phyloP scores from a whole-genome alignment of 1,140 invertebrate species.

The Chelonus insularis region DNA sequence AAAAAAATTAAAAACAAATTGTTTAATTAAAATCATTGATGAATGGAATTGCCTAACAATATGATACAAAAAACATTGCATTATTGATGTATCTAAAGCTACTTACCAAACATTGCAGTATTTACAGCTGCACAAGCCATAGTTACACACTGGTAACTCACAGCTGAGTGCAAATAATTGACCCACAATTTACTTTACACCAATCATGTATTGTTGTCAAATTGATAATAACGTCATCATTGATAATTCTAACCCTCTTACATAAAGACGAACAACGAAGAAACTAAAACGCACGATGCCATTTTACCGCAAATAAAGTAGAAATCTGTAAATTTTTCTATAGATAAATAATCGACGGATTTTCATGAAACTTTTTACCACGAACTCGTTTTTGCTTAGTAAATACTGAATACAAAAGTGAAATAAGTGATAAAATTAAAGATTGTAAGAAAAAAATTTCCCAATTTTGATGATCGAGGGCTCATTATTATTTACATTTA shows the following conservation, averaged over 20 bases:
- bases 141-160: slow-evolving; percentile 34
- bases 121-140: slow-evolving; percentile 28
- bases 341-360: too few species aligned
- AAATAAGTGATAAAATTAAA: too few species aligned
- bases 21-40: neutral
- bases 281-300: too few species aligned
- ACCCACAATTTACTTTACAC: slow-evolving; percentile 26
- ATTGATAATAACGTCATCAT: neutral
- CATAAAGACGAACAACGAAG: too few species aligned
- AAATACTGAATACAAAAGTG: too few species aligned
- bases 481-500: too few species aligned
- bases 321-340: too few species aligned
- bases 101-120: slow-evolving; percentile 26
- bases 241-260: neutral
- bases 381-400: too few species aligned
- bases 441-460: too few species aligned
- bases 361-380: too few species aligned
- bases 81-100: neutral
- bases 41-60: neutral
- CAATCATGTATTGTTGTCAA: slow-evolving; percentile 1
- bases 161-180: slow-evolving; percentile 18
- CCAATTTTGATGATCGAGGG: too few species aligned
- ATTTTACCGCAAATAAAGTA: too few species aligned
- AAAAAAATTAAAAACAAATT: neutral
- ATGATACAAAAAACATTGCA: neutral